phyloP scores from a whole-genome alignment of 2,113 vertebrate genomes.

The Cephalopterus ornatus region DNA sequence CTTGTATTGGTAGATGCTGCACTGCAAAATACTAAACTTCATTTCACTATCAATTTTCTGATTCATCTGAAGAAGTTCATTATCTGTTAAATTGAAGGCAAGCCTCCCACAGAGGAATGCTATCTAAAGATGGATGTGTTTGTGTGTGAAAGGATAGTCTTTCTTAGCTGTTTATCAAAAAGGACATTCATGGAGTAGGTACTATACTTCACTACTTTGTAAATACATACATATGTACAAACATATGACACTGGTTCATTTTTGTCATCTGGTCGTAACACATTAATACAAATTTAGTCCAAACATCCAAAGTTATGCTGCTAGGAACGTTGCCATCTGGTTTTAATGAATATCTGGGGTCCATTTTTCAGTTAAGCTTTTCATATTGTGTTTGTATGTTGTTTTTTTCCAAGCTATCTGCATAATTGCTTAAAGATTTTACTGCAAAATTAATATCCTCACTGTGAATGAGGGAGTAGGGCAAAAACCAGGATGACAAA shows the following conservation, averaged over 20 bases:
- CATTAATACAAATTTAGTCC: slow-evolving; percentile 72
- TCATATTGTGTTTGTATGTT: slow-evolving; percentile 91
- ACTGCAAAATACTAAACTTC: slow-evolving; percentile 61
- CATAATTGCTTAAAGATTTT: slow-evolving; percentile 98
- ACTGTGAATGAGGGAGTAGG: slow-evolving; percentile 80
- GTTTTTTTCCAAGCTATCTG: slow-evolving; percentile 86
- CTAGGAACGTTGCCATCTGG: slow-evolving; percentile 90
- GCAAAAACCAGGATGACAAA: slow-evolving; percentile 83
- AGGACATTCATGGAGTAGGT: slow-evolving; percentile 26
- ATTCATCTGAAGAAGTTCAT: slow-evolving; percentile 73
- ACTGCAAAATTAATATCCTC: slow-evolving; percentile 93
- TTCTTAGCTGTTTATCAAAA: slow-evolving; percentile 54
- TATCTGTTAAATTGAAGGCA: slow-evolving; percentile 73
- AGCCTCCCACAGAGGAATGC: slow-evolving; percentile 71
- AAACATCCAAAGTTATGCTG: slow-evolving; percentile 76
- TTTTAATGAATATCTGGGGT: slow-evolving; percentile 91
- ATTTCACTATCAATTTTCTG: slow-evolving; percentile 71
- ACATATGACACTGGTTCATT: slow-evolving; percentile 10
- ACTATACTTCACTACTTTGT: slow-evolving; percentile 48
- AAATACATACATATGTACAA: slow-evolving; percentile 25
- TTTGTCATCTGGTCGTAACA: slow-evolving; percentile 60
- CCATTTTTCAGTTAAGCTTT: slow-evolving; percentile 89
- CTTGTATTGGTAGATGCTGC: not conserved
- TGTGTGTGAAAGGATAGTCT: slow-evolving; percentile 58
- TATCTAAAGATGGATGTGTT: slow-evolving; percentile 69